phyloP scores from a whole-genome alignment of 2,797 vertebrate species.

The Microctenopoma stevenorrisi region DNA sequence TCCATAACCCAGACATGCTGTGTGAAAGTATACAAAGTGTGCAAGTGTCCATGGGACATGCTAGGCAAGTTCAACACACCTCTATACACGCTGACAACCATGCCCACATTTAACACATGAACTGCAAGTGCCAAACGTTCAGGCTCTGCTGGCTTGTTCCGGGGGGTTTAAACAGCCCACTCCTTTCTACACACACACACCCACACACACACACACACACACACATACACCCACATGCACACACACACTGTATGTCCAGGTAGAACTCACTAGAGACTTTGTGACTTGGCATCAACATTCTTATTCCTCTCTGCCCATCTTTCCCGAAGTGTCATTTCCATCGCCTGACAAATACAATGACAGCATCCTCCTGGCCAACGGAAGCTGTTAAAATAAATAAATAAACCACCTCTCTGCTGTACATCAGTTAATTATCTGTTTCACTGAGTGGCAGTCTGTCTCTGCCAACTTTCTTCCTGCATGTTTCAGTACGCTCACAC shows the following conservation, averaged over 20 bases:
- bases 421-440: constrained; percentile 81
- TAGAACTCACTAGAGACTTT: constrained; percentile 72
- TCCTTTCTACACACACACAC: constrained; percentile 10
- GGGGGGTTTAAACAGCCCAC: constrained; percentile 42
- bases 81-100: constrained; percentile 78
- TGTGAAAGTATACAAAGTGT: constrained; percentile 79
- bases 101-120: constrained; percentile 81
- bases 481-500: constrained; percentile 27
- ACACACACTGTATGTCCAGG: constrained; percentile 43
- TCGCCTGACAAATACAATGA: constrained; percentile 73
- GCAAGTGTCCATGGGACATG: constrained; percentile 76
- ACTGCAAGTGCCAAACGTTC: constrained; percentile 76
- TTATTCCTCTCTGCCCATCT: constrained; percentile 60
- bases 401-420: constrained; percentile 57
- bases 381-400: constrained; percentile 71
- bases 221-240: constrained; percentile 30
- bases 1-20: constrained; percentile 61
- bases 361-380: constrained; percentile 51
- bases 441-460: constrained; percentile 75
- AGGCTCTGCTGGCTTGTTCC: constrained; percentile 75
- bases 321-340: constrained; percentile 77
- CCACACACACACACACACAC: constrained; percentile 34
- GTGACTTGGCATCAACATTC: constrained; percentile 75
- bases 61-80: constrained; percentile 78
- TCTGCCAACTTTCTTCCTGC: constrained; percentile 58